Evolutionary conservation across 2,888 invertebrate genomes (phyloP), one percentile per base, ranked within the genome.

Genomic region (Ormyrus nitidulus): DNA sequence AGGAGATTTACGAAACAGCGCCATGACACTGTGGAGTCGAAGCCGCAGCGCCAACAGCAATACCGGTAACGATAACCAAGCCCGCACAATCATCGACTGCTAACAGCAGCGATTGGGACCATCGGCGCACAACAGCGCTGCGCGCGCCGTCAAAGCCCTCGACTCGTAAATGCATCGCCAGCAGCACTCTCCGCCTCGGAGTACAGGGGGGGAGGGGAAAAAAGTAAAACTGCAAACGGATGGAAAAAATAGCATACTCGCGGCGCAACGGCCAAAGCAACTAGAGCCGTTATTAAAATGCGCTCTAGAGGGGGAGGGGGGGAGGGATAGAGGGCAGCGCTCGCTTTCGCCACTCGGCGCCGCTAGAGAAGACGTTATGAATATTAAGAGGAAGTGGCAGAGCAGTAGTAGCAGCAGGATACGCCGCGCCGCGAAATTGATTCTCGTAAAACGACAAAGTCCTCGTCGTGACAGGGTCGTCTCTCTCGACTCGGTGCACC

Each of bases 241-340:
- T 2, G 34, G 8, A 49, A 64, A 64, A 64, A 13, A 54, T 44
- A 54, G 64, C 53, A 3, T 34, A 34, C 34, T 34, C 34, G 34
- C 34, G 34, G 34, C 34, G 34, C 34, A 4, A 34, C 34, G 1
- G 34, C 34, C 1, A 9, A n/a, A 6, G n/a, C 54, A n/a, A 53
- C 48, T 46, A 69, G 46, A 69, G 53, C 70, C 65, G 84, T 86
- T 87, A 86, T 88, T 88, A 87, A 88, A 88, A 86, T 86, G 84
- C 84, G 83, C 85, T 87, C 84, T 79, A 80, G 68, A 62, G 75
- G 71, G 10, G 58, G 44, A 11, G 49, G 65, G 54, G 54, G 11
- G 58, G 44, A 9, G 75, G 69, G 69, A 79, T 81, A 73, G 34
- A 34, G 34, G 34, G 82, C 69, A 77, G 10, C 49, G 11, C 71